Evolutionary conservation across 2,797 vertebrate genomes (phyloP), one percentile per base, ranked within the genome.

Genomic region (Cirrhinus molitorella): DNA sequence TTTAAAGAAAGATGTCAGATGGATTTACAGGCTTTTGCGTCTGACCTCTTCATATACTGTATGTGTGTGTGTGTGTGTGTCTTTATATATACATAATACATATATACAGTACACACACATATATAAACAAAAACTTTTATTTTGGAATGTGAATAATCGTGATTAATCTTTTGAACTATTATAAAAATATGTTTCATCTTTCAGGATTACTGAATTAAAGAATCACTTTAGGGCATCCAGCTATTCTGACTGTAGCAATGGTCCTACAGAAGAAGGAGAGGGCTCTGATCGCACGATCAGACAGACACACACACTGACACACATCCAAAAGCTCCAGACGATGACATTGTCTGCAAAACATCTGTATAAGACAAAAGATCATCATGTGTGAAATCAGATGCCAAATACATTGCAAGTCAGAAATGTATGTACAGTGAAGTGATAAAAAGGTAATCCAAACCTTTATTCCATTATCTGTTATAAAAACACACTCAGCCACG

Each of bases 391-490:
- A 23, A 74, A 79, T 51, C 9, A 21, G 19, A 14, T 16, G 19
- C 9, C 5, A 13, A 78, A 75, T 23, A 40, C 31, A 25, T 43
- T 34, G 85, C 79, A 47, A 88, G 72, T 40, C 28, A n/a, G 14
- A n/a, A 43, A 45, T 75, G 4, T 10, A 70, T 79, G 83, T 51
- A 55, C 43, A 72, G 51, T 6, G 6, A 23, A 72, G 23, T 13
- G 16, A 63, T 43, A 10, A 8, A 13, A 66, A 61, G 7, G n/a
- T 13, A 40, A 61, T 21, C 25, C 59, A 51, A 67, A 95, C 94
- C 94, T 95, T 92, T 47, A 96, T 90, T 83, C 94, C 94, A 79
- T 70, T 16, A 61, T 97, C 92, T 5, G 93, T 96, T 88, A 97
- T 88, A 49, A 75, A 88, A 83, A 90, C 67, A 73, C 96, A 96